These are phyloP conservation scores for Patella pellucida DNA, from an alignment of 2,888 invertebrate species.

Conservation along the genomic window DNA sequence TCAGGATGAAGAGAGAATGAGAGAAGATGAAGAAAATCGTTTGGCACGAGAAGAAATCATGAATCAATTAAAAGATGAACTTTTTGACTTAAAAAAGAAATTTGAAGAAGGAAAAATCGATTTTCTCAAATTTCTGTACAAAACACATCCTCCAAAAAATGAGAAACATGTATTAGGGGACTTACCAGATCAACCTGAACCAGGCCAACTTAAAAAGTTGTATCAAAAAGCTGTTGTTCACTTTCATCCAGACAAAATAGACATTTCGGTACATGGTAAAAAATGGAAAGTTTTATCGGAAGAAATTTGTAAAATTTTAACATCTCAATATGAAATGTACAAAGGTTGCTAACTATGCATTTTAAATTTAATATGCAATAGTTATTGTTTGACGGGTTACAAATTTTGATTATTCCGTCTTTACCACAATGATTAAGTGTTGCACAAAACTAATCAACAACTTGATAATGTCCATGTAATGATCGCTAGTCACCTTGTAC, in stretches of 20 bases:
- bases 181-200: neutral
- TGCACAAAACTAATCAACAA: no score
- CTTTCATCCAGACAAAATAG: slow-evolving; percentile 52
- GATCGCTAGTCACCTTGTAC: no score
- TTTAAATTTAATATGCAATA: neutral
- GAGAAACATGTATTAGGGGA: slow-evolving; percentile 35
- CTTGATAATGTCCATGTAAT: no score
- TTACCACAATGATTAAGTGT: no score
- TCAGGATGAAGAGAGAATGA: slow-evolving; percentile 40
- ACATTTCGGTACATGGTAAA: slow-evolving; percentile 38
- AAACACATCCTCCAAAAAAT: slow-evolving; percentile 42
- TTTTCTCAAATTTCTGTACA: slow-evolving; percentile 45
- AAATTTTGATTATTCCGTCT: no score
- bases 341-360: neutral
- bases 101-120: slow-evolving; percentile 23
- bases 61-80: slow-evolving; percentile 35
- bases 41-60: slow-evolving; percentile 32
- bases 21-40: slow-evolving; percentile 38
- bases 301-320: slow-evolving; percentile 51
- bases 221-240: slow-evolving; percentile 47
- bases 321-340: slow-evolving; percentile 18
- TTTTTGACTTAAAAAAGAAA: slow-evolving; percentile 33
- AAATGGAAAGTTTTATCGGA: slow-evolving; percentile 50
- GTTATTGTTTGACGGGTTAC: no score
- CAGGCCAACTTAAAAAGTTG: slow-evolving; percentile 35